phyloP scores from a whole-genome alignment of 23 tunicate genomes.

The Corella eumyota region DNA sequence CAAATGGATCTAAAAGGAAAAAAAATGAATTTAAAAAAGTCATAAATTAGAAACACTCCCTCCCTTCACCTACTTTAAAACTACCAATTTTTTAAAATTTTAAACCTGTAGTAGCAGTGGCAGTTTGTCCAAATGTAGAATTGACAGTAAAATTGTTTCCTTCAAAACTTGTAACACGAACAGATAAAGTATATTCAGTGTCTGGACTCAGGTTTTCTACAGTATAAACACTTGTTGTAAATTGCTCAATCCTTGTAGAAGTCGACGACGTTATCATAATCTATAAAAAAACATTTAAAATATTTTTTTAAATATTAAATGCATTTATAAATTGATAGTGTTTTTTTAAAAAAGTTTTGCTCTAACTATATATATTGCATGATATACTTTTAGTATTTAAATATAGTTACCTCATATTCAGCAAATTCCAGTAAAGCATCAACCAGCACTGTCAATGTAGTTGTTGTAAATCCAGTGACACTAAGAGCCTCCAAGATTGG shows the following conservation, averaged over 20 bases:
- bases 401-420: neutral
- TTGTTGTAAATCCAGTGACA: neutral
- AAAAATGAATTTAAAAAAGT: too few species aligned
- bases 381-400: neutral
- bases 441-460: neutral
- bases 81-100: too few species aligned
- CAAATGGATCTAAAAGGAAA: too few species aligned
- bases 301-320: too few species aligned
- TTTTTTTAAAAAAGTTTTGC: too few species aligned
- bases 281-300: too few species aligned
- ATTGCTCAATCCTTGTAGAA: too few species aligned
- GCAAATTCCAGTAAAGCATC: neutral
- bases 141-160: neutral
- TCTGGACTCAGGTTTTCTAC: neutral
- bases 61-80: too few species aligned
- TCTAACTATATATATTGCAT: neutral
- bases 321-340: too few species aligned
- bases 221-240: too few species aligned
- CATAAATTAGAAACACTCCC: too few species aligned
- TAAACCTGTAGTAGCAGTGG: conserved; percentile 9
- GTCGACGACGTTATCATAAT: too few species aligned
- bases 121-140: neutral
- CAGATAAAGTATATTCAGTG: conserved; percentile 6
- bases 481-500: neutral
- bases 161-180: neutral